These are phyloP conservation scores for Sussaba pulchella DNA, from an alignment of 2,888 invertebrate genomes.

Conservation along the genomic window DNA sequence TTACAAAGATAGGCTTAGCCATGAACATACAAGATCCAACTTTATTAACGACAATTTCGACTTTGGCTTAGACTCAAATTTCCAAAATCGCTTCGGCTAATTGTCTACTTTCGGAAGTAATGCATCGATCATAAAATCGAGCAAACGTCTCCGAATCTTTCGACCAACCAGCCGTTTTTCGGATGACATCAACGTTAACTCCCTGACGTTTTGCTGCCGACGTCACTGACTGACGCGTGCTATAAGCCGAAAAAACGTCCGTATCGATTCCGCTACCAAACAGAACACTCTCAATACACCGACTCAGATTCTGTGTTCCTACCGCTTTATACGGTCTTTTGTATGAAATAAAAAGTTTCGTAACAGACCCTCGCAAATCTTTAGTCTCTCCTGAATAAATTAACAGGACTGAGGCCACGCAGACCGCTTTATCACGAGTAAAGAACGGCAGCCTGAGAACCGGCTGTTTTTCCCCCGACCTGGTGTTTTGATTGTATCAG, in stretches of 20 bases:
- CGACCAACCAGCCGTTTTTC: too few species aligned
- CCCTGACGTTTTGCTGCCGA: slow-evolving; percentile 4
- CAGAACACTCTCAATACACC: slow-evolving; percentile 37
- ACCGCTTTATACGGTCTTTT: too few species aligned
- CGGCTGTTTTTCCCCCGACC: slow-evolving; percentile 39
- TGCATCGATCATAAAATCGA: not conserved
- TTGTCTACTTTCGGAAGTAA: not conserved
- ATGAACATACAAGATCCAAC: too few species aligned
- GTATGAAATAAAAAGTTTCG: too few species aligned
- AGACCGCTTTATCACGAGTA: slow-evolving; percentile 20
- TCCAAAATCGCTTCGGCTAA: not conserved
- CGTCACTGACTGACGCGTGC: not conserved
- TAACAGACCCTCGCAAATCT: slow-evolving; percentile 32
- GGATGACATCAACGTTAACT: too few species aligned
- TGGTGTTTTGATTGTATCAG: slow-evolving; percentile 49
- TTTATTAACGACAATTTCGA: too few species aligned
- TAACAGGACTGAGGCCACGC: slow-evolving; percentile 19
- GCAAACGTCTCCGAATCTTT: too few species aligned
- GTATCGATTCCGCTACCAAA: slow-evolving; percentile 22
- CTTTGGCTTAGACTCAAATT: too few species aligned
- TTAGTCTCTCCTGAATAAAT: slow-evolving; percentile 46
- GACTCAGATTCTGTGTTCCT: too few species aligned
- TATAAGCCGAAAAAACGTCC: not conserved
- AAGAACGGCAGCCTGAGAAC: slow-evolving; percentile 45
- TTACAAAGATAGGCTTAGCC: too few species aligned